Base-by-base conservation (phyloP, 2,888 invertebrate genomes). In the Eustalomyia histrio region DNA sequence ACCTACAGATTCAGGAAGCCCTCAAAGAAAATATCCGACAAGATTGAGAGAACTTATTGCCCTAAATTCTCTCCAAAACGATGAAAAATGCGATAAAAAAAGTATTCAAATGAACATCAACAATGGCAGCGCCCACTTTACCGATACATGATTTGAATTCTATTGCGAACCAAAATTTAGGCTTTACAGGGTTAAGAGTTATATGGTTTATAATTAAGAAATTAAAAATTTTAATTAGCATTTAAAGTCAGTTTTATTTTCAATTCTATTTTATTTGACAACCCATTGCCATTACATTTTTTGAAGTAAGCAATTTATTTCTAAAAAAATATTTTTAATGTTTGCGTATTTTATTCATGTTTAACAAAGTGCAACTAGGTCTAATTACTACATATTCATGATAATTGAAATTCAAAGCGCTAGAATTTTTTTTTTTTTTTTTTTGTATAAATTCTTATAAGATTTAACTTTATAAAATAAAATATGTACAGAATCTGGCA, bases 391-490 rank as follows among this genome's bases (percentile, higher is more conserved):
- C 29, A 63, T 50, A 16, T 16, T 29, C 50, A 29, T 63, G 47
- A 63, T 50, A 50, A 63, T 50, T 47, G 24, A 43, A 12, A 39
- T n/a, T 21, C 33, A 8, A 21, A 61, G 18, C 29, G 61, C 24
- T 47, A 24, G 8, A n/a, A 24, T 21, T 60, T 14, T 33, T 57
- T 57, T 57, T 33, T 35, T 47, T 58, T 61, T n/a, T n/a, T n/a
- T n/a, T n/a, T n/a, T n/a, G n/a, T n/a, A 24, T 39, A 10, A 17
- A n/a, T 43, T 58, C 16, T 14, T 63, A 24, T 63, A 18, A 16
- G 35, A 43, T 43, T 61, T 61, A 61, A 61, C 60, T 43, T 61
- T 61, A 61, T 29, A 7, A 6, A 29, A 29, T n/a, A 29, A 43
- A 43, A 14, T 24, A 21, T 21, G 24, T 63, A 18, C 17, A 35